phyloP scores from a whole-genome alignment of 2,113 vertebrate genomes.

The Rynchops niger region DNA sequence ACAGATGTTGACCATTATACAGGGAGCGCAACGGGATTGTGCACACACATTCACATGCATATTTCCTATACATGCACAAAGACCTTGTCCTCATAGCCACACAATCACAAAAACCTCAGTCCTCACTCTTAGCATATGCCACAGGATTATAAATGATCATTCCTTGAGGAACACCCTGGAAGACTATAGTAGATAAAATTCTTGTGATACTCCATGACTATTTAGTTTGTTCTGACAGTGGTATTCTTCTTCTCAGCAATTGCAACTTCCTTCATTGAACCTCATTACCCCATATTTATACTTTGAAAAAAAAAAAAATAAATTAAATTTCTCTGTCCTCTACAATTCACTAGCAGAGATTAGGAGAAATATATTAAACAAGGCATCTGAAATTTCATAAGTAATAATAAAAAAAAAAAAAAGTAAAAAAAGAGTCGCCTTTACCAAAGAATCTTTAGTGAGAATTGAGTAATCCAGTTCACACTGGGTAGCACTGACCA shows the following conservation, averaged over 20 bases:
- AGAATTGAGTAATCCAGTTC: conserved; percentile 59
- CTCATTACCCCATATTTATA: neutral
- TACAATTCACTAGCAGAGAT: conserved; percentile 51
- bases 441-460: conserved; percentile 26
- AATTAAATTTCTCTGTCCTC: conserved; percentile 19
- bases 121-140: neutral
- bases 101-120: neutral
- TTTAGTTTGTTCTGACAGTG: conserved; percentile 42
- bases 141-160: conserved; percentile 49
- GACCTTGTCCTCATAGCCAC: neutral
- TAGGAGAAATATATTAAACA: conserved; percentile 50
- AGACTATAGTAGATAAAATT: conserved; percentile 36
- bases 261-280: neutral
- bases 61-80: neutral
- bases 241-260: conserved; percentile 15
- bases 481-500: conserved; percentile 47
- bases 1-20: neutral
- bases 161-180: conserved; percentile 53
- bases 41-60: neutral
- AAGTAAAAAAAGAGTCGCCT: neutral
- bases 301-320: neutral
- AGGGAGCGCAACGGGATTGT: neutral
- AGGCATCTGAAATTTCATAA: conserved; percentile 38
- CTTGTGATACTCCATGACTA: conserved; percentile 1
- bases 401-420: conserved; percentile 27